phyloP scores from a whole-genome alignment of 2,113 vertebrate species.

The Leptodactylus fuscus region DNA sequence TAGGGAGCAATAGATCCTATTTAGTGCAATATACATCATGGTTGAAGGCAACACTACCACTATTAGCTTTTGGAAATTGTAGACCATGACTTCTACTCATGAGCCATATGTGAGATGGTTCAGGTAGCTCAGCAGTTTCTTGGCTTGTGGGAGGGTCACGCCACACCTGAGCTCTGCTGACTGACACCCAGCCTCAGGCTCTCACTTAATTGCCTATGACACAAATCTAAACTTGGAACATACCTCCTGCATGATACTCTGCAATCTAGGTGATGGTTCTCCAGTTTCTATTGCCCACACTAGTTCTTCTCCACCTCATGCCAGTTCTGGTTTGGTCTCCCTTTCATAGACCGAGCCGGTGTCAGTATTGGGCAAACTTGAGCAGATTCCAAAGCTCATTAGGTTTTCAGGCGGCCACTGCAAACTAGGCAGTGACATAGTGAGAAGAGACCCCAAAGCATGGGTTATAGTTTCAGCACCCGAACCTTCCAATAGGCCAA shows the following conservation, averaged over 20 bases:
- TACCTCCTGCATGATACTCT: neutral
- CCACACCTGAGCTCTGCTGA: neutral
- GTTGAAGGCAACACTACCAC: neutral
- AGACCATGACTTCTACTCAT: too few relatives aligned
- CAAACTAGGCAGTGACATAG: too few relatives aligned
- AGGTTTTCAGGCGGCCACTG: neutral
- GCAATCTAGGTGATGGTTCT: neutral
- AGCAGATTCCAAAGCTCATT: neutral
- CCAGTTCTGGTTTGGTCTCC: neutral
- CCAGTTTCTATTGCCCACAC: neutral
- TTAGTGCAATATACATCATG: neutral
- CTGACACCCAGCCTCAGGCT: neutral
- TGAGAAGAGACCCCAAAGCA: too few relatives aligned
- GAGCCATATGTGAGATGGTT: neutral
- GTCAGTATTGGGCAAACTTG: neutral
- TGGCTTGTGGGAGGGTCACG: neutral
- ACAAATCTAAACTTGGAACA: neutral
- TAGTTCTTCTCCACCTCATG: neutral
- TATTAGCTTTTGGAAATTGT: neutral
- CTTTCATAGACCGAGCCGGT: neutral
- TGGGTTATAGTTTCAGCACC: too few relatives aligned
- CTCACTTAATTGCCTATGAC: neutral
- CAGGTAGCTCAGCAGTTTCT: conserved; percentile 4
- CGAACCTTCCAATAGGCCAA: too few relatives aligned
- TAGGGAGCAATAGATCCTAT: neutral